Percentiles rank a stretch among this genome's conserved stretches.
Conservation (phyloP, 2,113 vertebrate species). For the Pycnonotus jocosus region DNA sequence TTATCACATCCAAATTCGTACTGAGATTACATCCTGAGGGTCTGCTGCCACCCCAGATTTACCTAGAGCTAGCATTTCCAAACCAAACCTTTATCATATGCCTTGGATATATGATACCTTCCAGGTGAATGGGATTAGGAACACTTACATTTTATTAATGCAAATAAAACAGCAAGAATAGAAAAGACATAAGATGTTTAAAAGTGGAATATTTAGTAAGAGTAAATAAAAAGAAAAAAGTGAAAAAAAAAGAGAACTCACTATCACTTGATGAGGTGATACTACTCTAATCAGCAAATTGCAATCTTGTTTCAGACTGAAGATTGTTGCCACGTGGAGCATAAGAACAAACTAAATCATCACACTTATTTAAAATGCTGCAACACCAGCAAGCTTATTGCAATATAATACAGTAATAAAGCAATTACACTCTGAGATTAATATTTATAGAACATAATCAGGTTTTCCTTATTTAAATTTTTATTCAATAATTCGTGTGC, state of each 20-base stretch:
- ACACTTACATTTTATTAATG: neutral
- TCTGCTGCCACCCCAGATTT: neutral
- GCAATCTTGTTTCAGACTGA: conserved; percentile 55
- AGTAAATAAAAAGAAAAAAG: neutral
- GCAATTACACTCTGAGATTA: conserved; percentile 56
- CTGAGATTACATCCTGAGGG: neutral
- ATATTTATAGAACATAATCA: conserved; percentile 48
- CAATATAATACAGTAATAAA: conserved; percentile 55
- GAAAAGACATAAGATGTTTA: neutral
- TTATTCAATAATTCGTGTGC: neutral
- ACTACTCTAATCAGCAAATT: conserved; percentile 36
- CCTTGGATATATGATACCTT: neutral
- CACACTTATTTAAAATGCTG: conserved; percentile 60
- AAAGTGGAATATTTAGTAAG: conserved; percentile 5
- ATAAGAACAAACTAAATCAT: conserved; percentile 62
- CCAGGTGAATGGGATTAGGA: neutral
- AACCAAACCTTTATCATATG: neutral
- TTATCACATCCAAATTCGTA: neutral
- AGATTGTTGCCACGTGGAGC: conserved; percentile 44
- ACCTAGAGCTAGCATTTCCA: neutral
- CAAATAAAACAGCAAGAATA: neutral
- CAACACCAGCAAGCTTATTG: conserved; percentile 58
- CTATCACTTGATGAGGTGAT: neutral
- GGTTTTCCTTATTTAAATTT: conserved; percentile 44
- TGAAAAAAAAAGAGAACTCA: neutral